Evolutionary conservation across 2,113 vertebrate genomes (phyloP).

Genomic region (Rallus limicola): DNA sequence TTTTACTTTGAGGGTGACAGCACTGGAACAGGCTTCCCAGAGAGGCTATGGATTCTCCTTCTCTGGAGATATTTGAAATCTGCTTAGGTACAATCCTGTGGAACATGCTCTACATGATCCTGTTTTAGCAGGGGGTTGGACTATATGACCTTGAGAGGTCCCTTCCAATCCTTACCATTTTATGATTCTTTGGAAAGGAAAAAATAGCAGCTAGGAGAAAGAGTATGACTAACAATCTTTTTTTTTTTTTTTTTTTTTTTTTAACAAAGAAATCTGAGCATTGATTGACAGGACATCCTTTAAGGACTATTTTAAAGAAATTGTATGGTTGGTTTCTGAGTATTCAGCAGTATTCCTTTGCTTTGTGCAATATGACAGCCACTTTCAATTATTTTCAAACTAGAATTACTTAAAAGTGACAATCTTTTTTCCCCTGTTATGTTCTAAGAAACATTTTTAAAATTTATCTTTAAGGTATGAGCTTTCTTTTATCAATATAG

Average conservation of each 20-base stretch:
- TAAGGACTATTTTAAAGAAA: constrained; percentile 14
- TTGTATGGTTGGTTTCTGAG: neutral
- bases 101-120: too few species aligned
- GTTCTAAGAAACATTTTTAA: neutral
- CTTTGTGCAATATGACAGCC: neutral
- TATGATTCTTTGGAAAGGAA: neutral
- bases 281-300: neutral
- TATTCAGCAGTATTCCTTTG: neutral
- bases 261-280: neutral
- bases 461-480: neutral
- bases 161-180: too few species aligned
- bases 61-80: too few species aligned
- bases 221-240: neutral
- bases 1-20: too few species aligned
- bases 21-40: too few species aligned
- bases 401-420: neutral
- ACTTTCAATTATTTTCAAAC: constrained; percentile 33
- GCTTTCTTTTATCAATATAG: neutral
- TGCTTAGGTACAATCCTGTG: too few species aligned
- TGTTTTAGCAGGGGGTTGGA: too few species aligned
- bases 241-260: neutral
- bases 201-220: neutral
- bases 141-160: too few species aligned
- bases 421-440: neutral
- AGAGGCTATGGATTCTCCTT: too few species aligned